Evolutionary conservation across 2,888 invertebrate genomes (phyloP).

Genomic region (Ochropleura leucogaster): DNA sequence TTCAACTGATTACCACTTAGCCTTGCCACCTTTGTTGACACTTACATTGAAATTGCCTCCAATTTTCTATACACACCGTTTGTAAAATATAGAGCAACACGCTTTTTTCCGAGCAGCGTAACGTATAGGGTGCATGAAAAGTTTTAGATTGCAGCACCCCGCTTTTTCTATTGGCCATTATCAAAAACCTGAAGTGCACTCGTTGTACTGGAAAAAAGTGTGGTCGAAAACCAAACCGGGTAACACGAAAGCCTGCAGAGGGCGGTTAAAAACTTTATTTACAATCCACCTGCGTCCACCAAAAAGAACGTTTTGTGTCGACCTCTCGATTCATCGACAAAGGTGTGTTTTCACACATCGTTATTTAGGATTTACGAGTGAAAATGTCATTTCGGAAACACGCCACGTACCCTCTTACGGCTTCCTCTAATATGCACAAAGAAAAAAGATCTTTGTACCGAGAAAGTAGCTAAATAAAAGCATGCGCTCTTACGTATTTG

Average conservation of each 20-base stretch:
- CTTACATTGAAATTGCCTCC: not conserved
- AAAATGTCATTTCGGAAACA: conserved; percentile 80
- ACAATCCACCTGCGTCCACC: conserved; percentile 58
- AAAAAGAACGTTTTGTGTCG: conserved; percentile 63
- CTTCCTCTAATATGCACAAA: conserved; percentile 86
- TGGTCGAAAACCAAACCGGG: conserved; percentile 38
- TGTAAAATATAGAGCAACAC: not conserved
- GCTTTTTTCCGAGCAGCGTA: conserved; percentile 11
- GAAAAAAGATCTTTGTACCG: conserved; percentile 80
- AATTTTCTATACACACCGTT: conserved; percentile 5
- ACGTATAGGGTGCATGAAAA: conserved; percentile 8
- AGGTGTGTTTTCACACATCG: conserved; percentile 79
- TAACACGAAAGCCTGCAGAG: conserved; percentile 39
- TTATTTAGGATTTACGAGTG: conserved; percentile 80
- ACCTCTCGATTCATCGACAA: conserved; percentile 70
- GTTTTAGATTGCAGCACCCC: conserved; percentile 25
- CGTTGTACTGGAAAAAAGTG: conserved; percentile 42
- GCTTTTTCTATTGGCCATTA: conserved; percentile 45
- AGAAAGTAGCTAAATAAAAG: conserved; percentile 78
- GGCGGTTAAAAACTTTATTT: conserved; percentile 66
- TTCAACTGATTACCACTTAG: not conserved
- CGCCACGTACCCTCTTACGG: conserved; percentile 80
- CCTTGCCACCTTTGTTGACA: not conserved
- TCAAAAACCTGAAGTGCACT: conserved; percentile 34
- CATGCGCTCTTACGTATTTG: conserved; percentile 80